Conservation (phyloP, 2,113 vertebrate species). For the Paramormyrops kingsleyae region DNA sequence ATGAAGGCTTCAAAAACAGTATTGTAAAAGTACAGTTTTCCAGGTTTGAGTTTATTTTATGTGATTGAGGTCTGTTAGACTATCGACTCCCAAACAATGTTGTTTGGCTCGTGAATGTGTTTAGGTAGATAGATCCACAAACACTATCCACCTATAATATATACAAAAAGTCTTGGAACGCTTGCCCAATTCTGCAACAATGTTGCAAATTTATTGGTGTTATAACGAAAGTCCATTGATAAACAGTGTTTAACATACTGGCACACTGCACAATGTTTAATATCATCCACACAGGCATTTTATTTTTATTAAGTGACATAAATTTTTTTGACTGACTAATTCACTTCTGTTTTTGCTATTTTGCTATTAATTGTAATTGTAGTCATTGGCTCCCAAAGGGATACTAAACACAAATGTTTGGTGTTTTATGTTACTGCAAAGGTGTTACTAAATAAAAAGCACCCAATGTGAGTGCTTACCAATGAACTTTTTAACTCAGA, state of each 20-base stretch:
- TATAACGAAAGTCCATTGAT: neutral
- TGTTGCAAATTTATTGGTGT: neutral
- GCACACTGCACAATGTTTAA: neutral
- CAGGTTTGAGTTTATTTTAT: neutral
- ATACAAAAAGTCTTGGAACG: neutral
- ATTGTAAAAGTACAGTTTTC: neutral
- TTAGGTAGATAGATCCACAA: neutral
- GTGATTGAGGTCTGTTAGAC: neutral
- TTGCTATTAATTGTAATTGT: too few species aligned
- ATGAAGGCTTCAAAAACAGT: too few species aligned
- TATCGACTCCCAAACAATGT: neutral
- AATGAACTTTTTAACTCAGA: neutral
- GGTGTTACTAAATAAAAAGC: neutral
- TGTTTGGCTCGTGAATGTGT: neutral
- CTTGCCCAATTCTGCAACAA: neutral
- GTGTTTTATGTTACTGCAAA: neutral
- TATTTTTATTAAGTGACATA: neutral
- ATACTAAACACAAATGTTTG: neutral
- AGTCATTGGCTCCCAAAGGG: neutral
- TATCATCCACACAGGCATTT: neutral
- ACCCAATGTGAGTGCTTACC: neutral
- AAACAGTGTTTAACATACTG: neutral
- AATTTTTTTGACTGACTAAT: neutral
- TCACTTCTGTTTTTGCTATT: neutral
- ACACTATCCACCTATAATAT: neutral